Conservation (phyloP, 2,888 invertebrate genomes). For the Lordiphosa andalusiaca region DNA sequence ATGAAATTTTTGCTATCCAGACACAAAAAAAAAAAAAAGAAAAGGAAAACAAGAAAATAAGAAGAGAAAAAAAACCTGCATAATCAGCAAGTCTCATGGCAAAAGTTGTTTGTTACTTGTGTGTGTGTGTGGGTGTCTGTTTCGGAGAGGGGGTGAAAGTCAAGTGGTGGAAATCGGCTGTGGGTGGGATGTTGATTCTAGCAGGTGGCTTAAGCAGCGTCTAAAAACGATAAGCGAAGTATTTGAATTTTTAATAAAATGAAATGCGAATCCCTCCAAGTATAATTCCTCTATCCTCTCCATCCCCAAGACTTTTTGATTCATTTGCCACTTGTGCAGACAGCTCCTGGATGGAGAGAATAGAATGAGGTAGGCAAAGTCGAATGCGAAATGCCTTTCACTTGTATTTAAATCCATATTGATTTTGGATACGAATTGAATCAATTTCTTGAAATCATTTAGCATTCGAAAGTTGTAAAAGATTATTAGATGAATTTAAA, state of each 20-base stretch:
- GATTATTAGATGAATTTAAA: too few relatives aligned
- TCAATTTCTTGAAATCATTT: too few relatives aligned
- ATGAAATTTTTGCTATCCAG: conserved; percentile 41
- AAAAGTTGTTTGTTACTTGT: conserved; percentile 45
- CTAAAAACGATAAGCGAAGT: conserved; percentile 73
- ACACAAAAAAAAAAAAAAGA: conserved; percentile 25
- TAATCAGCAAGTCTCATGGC: conserved; percentile 62
- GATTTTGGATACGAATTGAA: too few relatives aligned
- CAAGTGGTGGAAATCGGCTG: conserved; percentile 18
- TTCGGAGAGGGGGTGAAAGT: conserved; percentile 13
- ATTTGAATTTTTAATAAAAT: conserved; percentile 76
- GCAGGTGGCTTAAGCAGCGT: conserved; percentile 66
- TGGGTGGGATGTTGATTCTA: conserved; percentile 27
- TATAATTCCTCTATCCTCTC: conserved; percentile 16
- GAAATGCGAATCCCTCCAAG: conserved; percentile 62
- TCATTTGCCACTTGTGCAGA: conserved; percentile 52
- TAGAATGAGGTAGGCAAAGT: conserved; percentile 6
- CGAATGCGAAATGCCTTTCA: neutral
- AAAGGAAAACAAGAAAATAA: too few relatives aligned
- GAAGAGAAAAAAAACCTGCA: conserved; percentile 44
- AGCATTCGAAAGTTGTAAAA: too few relatives aligned
- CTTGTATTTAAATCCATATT: neutral
- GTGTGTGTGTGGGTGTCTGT: conserved; percentile 7
- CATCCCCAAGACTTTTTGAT: conserved; percentile 35
- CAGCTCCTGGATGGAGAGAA: conserved; percentile 8